Base-by-base conservation (phyloP, 2,113 vertebrate genomes). In the Hippocampus comes region DNA sequence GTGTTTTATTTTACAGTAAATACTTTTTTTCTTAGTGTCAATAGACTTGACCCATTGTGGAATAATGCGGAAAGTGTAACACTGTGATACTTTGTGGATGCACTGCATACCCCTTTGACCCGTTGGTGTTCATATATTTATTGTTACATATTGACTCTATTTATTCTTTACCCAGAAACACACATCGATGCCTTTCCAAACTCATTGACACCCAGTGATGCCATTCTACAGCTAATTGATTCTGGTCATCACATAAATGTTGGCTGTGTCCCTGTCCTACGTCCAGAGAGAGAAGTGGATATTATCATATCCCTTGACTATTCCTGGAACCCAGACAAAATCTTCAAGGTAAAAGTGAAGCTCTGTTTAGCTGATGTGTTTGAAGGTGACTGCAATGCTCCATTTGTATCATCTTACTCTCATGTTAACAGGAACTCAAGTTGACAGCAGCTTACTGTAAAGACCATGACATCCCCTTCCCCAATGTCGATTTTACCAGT, bases 231-330 rank as follows among this genome's bases (percentile, higher is more conserved):
- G 63, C 87, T 96, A 71, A 89, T 96, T 74, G 95, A 97, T 67
- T 86, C 94, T 0, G 95, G 94, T n/a, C 94, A 93, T 76, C 88
- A 91, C 70, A 88, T 95, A 79, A 96, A 96, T 71, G 91, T 87
- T 51, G 94, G 93, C 65, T 94, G 93, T 72, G 79, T 87, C 0
- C 93, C 94, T 0, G 86, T 96, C 75, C 86, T 96, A 53, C 88
- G 88, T 15, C 87, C 93, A 21, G 91, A 94, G 12, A 91, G 95
- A 79, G 78, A 88, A 0, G 93, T 95, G 41, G 94, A 97, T 78
- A 72, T 97, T 75, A 92, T 97, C 78, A 87, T 97, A 63, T 92
- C 89, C 0, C 86, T 97, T 69, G 93, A 92, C 78, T 95, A 94
- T 77, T 90, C 91, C 12, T 89, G 94, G 84, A 78, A 79, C 3